Base-by-base conservation (phyloP, 2,113 vertebrate genomes). In the Egretta garzetta region DNA sequence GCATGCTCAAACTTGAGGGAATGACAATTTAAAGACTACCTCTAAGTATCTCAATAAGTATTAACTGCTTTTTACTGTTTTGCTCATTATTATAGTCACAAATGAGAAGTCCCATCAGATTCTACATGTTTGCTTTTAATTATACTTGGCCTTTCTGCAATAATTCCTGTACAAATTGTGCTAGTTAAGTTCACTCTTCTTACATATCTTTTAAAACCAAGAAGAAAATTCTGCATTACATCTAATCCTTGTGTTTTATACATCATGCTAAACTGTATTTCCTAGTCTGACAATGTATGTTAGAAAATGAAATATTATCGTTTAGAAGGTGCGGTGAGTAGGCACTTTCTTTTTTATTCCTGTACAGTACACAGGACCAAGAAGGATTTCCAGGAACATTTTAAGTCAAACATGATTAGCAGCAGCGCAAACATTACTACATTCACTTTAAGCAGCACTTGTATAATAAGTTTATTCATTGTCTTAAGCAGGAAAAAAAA, bases 1-100 rank as follows among this genome's bases (percentile, higher is more conserved):
- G 22, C 45, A 4, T 95, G 82, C 63, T 96, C 52, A 53, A 84
- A 97, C 93, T 97, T 94, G 50, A 92, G 80, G 21, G 64, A 95
- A 62, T 94, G 87, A 66, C 62, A 94, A 73, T 87, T 95, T 90
- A 84, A 94, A 93, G 52, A 92, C 74, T 94, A 47, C 59, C 30
- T 92, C 85, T 95, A 90, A 93, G n/a, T 59, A 75, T 91, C 50
- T 95, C 73, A 56, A 24, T 84, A 80, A 75, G 32, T 90, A 76
- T 94, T 93, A 75, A 45, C 62, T 71, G 8, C 27, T 86, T 80
- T 49, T 63, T 27, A 80, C 83, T 83, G 43, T 75, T 97, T 94
- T 91, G 27, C 43, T 90, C 39, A 70, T 58, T 43, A 41, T 81
- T 95, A 30, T 82, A 56, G 56, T 92, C 85, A 79, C 30, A 93